Base-by-base conservation (phyloP, 2,888 invertebrate genomes). In the Nephrotoma flavescens region DNA sequence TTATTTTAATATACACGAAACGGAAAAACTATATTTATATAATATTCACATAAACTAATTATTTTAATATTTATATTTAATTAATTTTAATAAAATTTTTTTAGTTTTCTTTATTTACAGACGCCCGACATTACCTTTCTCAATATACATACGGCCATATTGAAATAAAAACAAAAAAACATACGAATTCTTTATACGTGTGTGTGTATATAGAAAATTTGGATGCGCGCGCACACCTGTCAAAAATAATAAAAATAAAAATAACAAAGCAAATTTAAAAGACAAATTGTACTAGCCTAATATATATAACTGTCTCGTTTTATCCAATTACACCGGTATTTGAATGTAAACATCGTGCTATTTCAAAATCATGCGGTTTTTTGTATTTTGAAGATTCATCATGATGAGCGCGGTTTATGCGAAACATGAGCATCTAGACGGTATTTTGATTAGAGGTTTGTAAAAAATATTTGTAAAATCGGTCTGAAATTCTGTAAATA, bases 81-180 rank as follows among this genome's bases (percentile, higher is more conserved):
- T 42, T 84, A 15, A 42, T 84, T 42, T 42, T 42, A 42, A 84
- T n/a, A 42, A 84, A 71, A 71, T 31, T 71, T 31, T 71, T 71
- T 71, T 31, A 71, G 71, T 71, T 71, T 84, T 84, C 15, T 42
- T 84, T 42, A 84, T 84, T 84, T 84, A 84, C 85, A 44, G 89
- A 87, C 90, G 89, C 90, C 91, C 91, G 92, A 92, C 92, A 92
- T 92, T 91, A 88, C 88, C 88, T 88, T 87, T 52, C 87, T 87
- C 87, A 88, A 88, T 86, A 86, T 84, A 84, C 84, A 86, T 86
- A 85, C 86, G 15, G 52, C 83, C 85, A 85, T 44, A 86, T 86
- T 86, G 86, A 52, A 44, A 57, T 86, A 42, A 84, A 42, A 42
- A 84, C 84, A 84, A 84, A 84, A 83, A 84, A 84, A 42, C 41